phyloP scores from a whole-genome alignment of 1,140 invertebrate genomes.

The Sminthurinus signatus region DNA sequence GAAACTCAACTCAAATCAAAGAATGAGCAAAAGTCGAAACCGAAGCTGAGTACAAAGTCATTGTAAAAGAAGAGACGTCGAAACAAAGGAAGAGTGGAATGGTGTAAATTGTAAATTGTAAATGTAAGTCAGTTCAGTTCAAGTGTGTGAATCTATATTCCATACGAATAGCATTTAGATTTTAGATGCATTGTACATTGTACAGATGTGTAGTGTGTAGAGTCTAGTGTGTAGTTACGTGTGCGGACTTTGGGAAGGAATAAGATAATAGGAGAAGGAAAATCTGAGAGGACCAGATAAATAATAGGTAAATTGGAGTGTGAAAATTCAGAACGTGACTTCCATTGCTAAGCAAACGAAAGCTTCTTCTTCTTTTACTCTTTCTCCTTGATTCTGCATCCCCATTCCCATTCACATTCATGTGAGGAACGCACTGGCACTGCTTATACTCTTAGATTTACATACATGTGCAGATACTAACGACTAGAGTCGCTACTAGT shows the following conservation, averaged over 20 bases:
- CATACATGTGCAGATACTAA: no score
- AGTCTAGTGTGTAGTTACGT: neutral
- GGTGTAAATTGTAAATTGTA: neutral
- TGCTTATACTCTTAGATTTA: no score
- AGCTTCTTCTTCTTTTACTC: neutral
- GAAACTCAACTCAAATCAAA: no score
- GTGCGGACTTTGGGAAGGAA: neutral
- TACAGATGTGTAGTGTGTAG: neutral
- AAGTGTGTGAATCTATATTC: neutral
- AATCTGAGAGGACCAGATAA: conserved; percentile 20
- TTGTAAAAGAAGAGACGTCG: neutral
- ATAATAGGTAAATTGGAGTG: conserved; percentile 39
- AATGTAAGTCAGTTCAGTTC: neutral
- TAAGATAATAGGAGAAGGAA: conserved; percentile 9
- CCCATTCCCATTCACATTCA: neutral
- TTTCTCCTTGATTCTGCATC: neutral
- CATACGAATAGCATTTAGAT: neutral
- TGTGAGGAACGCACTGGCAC: no score
- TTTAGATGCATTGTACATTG: conserved; percentile 6
- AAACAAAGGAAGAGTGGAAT: neutral
- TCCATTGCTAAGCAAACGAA: conserved; percentile 25
- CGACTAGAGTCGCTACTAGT: no score
- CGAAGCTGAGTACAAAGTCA: neutral
- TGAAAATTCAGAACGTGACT: conserved; percentile 40
- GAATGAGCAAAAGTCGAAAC: no score